phyloP scores from a whole-genome alignment of 2,888 invertebrate species.

The Strigamia maritima region DNA sequence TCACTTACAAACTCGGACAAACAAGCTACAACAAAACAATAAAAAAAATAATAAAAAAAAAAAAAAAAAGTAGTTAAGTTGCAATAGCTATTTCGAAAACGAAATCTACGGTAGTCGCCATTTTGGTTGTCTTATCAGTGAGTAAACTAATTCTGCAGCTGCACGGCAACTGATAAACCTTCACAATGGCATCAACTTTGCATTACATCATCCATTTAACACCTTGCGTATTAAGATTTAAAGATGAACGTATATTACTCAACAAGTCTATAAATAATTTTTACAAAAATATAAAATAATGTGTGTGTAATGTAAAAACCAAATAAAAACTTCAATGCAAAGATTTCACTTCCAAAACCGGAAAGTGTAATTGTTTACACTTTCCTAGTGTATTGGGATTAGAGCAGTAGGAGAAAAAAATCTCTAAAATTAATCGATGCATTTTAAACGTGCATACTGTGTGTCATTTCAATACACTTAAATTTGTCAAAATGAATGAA shows the following conservation, averaged over 20 bases:
- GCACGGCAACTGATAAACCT: slow-evolving; percentile 12
- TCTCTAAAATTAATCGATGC: not conserved
- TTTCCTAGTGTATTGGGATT: not conserved
- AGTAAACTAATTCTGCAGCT: slow-evolving; percentile 13
- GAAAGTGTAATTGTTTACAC: not conserved
- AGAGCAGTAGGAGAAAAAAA: not conserved
- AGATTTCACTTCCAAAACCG: not conserved
- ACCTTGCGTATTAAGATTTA: slow-evolving; percentile 1
- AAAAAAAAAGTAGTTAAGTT: not conserved
- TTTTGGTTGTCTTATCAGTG: slow-evolving; percentile 16
- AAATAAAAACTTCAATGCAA: no score
- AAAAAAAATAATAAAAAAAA: not conserved
- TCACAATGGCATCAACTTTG: slow-evolving; percentile 31
- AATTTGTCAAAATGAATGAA: slow-evolving; percentile 29
- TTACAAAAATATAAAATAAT: not conserved
- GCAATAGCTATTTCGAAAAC: slow-evolving; percentile 9
- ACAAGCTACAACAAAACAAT: slow-evolving; percentile 16
- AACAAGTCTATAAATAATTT: not conserved
- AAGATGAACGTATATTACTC: not conserved
- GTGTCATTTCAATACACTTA: slow-evolving; percentile 20
- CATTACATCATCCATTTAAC: slow-evolving; percentile 32
- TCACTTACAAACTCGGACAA: slow-evolving; percentile 8
- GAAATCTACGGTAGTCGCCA: slow-evolving; percentile 20
- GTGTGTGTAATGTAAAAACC: not conserved
- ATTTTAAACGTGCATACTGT: not conserved